These are phyloP conservation scores for Hermatobates lingyangjiaoensis DNA, from an alignment of 1,140 invertebrate genomes.

Conservation along the genomic window DNA sequence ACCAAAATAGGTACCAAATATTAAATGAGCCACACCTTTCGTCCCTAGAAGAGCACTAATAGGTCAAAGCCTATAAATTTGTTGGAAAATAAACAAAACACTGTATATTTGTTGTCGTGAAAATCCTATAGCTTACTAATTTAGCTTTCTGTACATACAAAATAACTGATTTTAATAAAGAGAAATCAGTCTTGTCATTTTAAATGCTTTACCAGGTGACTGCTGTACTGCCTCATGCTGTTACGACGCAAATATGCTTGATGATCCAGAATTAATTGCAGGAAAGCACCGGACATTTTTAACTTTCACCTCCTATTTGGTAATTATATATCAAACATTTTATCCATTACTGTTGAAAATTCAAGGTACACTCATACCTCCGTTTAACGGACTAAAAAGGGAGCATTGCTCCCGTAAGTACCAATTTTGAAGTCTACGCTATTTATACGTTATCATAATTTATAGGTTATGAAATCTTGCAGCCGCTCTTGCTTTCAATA, in stretches of 20 bases:
- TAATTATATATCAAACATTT: no score
- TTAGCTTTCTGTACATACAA: neutral
- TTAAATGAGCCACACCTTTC: no score
- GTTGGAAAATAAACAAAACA: neutral
- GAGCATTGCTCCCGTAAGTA: no score
- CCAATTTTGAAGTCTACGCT: no score
- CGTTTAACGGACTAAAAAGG: no score
- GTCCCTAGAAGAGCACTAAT: neutral
- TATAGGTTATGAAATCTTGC: no score
- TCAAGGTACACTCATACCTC: no score
- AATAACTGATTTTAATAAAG: neutral
- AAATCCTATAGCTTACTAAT: neutral
- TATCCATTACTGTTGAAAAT: no score
- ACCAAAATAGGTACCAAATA: no score
- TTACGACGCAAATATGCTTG: conserved; percentile 51
- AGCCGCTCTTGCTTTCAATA: no score
- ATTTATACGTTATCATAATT: no score
- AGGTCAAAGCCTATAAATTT: neutral
- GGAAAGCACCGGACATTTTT: conserved; percentile 84
- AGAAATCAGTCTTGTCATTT: neutral
- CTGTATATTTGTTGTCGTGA: neutral
- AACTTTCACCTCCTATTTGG: conserved; percentile 89
- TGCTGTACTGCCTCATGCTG: neutral
- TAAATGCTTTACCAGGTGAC: conserved; percentile 1
- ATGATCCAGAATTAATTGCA: conserved; percentile 87